Evolutionary conservation across 2,888 invertebrate genomes (phyloP), one percentile per base, ranked within the genome.

Genomic region (Athrips mouffetella): DNA sequence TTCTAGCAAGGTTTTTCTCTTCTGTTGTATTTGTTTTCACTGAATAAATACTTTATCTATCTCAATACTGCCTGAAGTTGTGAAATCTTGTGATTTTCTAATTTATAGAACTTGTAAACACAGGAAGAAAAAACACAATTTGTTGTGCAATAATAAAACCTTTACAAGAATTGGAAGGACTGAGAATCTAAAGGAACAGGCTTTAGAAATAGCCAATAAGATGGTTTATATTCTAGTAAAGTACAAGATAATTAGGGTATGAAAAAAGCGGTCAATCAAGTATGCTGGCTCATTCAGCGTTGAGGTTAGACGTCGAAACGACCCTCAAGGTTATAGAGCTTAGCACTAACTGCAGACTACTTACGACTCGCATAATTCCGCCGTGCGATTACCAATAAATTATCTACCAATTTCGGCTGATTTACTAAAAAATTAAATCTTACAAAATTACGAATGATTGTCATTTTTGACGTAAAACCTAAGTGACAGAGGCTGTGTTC

Each of bases 391-490:
- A 80, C 40, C 45, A 76, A 49, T 29, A 75, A 52, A 60, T 60
- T 72, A 51, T 79, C 72, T 5, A 59, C 51, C 47, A 63, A 62
- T 59, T 62, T 68, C 21, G 69, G 15, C 29, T 78, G 70, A 60
- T 76, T 79, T 57, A 73, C 31, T 48, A 79, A 70, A 68, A 70
- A 74, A 73, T 73, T 75, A 58, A 80, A 58, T 67, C 69, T 76
- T 55, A 73, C 54, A 59, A 86, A 73, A 77, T 80, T 86, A 65
- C 72, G 70, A 50, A 86, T 69, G 65, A 86, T 78, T 86, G 88
- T 81, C 88, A 88, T 88, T 76, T 49, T 84, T 88, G 88, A 87
- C 87, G 73, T 79, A 58, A 64, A 62, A 11, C 18, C 15, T 53
- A 59, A 7, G 31, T 70, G 81, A 80, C 82, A 84, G 81, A 71